phyloP scores from a whole-genome alignment of 2,113 vertebrate species.

The Aptenodytes patagonicus region DNA sequence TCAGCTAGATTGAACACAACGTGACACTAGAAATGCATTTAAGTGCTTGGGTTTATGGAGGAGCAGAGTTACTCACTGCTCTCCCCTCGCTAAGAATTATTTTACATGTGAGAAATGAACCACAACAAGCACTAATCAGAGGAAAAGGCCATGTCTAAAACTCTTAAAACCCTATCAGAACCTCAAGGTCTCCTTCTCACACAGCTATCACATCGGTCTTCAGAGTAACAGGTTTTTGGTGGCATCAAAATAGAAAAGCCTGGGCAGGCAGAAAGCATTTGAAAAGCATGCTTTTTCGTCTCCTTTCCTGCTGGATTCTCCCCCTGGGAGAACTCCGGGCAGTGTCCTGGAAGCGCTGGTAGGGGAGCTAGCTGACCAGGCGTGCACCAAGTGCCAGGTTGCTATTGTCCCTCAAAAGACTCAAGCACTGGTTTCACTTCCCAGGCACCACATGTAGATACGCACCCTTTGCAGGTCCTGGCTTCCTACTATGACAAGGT shows the following conservation, averaged over 20 bases:
- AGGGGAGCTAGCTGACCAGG: fast-evolving
- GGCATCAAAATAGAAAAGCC: neutral
- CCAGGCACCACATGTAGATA: too few relatives aligned
- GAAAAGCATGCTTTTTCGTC: neutral
- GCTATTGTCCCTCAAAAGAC: neutral
- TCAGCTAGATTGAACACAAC: neutral
- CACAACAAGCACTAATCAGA: neutral
- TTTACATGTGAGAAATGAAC: neutral
- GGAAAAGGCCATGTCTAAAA: neutral
- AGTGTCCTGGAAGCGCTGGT: neutral
- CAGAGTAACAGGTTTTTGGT: neutral
- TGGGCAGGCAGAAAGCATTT: neutral
- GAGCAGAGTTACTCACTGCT: neutral
- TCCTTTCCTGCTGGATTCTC: neutral
- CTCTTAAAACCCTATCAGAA: neutral
- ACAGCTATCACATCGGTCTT: neutral
- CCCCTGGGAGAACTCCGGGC: neutral
- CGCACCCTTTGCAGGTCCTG: neutral
- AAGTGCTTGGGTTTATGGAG: neutral
- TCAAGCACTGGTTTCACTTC: neutral
- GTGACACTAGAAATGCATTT: neutral
- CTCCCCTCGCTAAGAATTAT: neutral
- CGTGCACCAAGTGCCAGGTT: neutral
- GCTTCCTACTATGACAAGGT: neutral
- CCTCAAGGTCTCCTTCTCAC: neutral